Evolutionary conservation across 2,797 vertebrate genomes (phyloP), one percentile per base, ranked within the genome.

Genomic region (Sebastolobus alascanus): DNA sequence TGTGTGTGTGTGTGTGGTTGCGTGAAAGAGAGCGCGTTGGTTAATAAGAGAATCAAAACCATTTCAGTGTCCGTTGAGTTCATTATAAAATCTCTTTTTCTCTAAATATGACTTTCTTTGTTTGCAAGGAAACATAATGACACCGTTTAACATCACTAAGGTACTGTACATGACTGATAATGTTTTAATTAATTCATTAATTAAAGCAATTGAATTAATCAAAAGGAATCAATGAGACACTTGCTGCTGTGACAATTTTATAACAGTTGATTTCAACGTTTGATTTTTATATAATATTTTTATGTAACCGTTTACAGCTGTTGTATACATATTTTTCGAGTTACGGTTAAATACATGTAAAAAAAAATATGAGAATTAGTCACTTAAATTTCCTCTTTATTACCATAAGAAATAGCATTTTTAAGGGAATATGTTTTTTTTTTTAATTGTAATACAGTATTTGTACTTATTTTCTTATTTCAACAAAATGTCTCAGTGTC

Each of bases 181-280:
- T 68, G 71, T 77, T 80, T 69, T 60, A 60, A 68, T 82, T 79
- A 40, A 80, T 75, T 25, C 25, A 25, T 25, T 22, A 74, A 75
- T 55, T 6, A 33, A 70, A 52, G 9, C 27, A 59, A n/a, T 75
- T 65, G 16, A 67, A 77, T 75, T 73, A 83, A 87, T 85, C 60
- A 60, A 65, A 58, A 27, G 9, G 7, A 85, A 84, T 86, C 64
- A 61, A 25, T 72, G 43, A 74, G 33, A 78, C 25, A 73, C 43
- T 37, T 77, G 76, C 81, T 91, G 79, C 87, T 88, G 65, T 77
- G 52, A 80, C 14, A 37, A 59, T 82, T 82, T 75, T 74, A 12
- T 78, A 89, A 86, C 61, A 43, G 22, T 67, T 75, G 68, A 89
- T 84, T 80, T 75, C 78, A 84, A 68, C 1, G 1, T 31, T 37